Base-by-base conservation (phyloP, 2,797 vertebrate species). In the Karalla daura region DNA sequence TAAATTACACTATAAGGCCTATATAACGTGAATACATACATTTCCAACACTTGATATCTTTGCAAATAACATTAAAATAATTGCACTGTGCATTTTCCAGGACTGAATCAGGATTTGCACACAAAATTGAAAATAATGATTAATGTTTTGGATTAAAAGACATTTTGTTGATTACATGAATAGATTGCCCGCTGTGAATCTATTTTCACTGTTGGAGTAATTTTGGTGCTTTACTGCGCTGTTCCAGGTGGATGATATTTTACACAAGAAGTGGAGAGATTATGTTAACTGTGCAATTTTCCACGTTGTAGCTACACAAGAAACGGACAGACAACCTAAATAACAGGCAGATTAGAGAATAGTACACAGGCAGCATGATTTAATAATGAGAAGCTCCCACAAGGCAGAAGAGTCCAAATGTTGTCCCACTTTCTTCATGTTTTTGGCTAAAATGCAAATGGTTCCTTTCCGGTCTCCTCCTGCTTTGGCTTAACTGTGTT, bases 361-460 rank as follows among this genome's bases (percentile, higher is more conserved):
- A 32, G 5, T 18, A 4, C 25, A 50, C 8, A 11, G 59, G 39
- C 37, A 30, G 25, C 61, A 45, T 47, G 32, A 59, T 51, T 37
- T 28, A 17, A 50, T 27, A 41, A 20, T 36, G 23, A 44, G 9
- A 56, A 59, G 33, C 28, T 50, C n/a, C 33, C 36, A 24, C n/a
- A 61, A 27, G 67, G 15, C 30, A 6, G 28, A 66, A 12, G 45
- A 67, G 44, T 41, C 55, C 50, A 63, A 70, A 74, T 74, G 68
- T 64, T 79, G 77, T 47, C 64, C 68, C 52, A 69, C 32, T 81
- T 77, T 77, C 24, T 15, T 46, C 45, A 43, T 5, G 43, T 41
- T 8, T n/a, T 40, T 44, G 33, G 47, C 54, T 55, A 18, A 61
- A 71, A 33, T 36, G 41, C 54, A 74, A 23, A 64, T 55, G 25